Base-by-base conservation (phyloP, 2,113 vertebrate species). In the Brachirus orientalis region DNA sequence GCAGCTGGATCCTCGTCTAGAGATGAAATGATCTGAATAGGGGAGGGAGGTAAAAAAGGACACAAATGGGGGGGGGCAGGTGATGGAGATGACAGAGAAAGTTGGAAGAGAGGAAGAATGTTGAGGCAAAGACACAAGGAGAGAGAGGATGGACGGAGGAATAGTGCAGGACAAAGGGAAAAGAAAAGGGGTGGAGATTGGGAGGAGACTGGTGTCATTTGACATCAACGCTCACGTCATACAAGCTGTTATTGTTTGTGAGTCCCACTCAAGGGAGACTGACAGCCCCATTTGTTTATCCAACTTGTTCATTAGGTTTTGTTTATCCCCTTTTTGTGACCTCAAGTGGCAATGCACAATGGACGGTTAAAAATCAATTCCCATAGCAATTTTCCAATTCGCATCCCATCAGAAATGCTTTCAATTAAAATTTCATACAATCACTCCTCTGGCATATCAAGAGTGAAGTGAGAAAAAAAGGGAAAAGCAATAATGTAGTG, bases 1-100 rank as follows among this genome's bases (percentile, higher is more conserved):
- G 97, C 95, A 9, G 95, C 94, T 7, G 96, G 96, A 82, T 99
- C 97, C 72, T 96, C 96, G 75, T 99, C 96, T 84, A 99, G 90
- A 89, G 98, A 95, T 43, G 93, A 94, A 86, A 98, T 97, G 91
- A 99, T 96, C 97, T 99, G 88, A 80, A 82, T 73, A 37, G 71
- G 70, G 71, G 70, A 72, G 37, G 9, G 52, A 60, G 63, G 69
- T 65, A 35, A 41, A 57, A 45, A 19, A 40, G 37, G 61, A 45
- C 37, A 44, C 44, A 28, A 55, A 67, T 16, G 35, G 43, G 38
- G 54, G 41, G 47, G 69, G n/a, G n/a, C n/a, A 54, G 47, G 48
- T 44, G 1, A 1, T 11, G 54, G 41, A 63, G 19, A 11, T 10
- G 28, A 28, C 28, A 28, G 28, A 28, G 28, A 28, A 43, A 56